Evolutionary conservation across 2,888 invertebrate species (phyloP).

Genomic region (Itoplectis maculator): DNA sequence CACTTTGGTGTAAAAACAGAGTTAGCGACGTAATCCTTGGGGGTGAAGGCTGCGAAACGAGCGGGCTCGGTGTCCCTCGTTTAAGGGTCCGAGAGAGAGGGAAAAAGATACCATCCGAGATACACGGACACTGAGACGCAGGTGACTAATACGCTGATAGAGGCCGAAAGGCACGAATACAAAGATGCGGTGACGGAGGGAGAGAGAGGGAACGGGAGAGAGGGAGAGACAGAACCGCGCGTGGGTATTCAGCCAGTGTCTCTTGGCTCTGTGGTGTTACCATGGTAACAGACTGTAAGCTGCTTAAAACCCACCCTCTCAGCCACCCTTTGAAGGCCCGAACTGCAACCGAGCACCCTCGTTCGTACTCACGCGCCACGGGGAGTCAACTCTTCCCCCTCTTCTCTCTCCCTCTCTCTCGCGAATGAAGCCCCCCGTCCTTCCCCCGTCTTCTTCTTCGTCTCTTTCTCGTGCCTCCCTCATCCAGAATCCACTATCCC

Average conservation of each 20-base stretch:
- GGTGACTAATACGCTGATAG: neutral
- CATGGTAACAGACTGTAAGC: conserved; percentile 84
- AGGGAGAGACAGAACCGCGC: conserved; percentile 26
- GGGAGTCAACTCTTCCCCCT: conserved; percentile 73
- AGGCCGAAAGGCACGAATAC: conserved; percentile 2
- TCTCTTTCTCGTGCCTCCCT: conserved; percentile 42
- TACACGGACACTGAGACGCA: conserved; percentile 13
- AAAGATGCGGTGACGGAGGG: neutral
- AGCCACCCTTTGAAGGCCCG: conserved; percentile 65
- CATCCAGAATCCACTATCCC: conserved; percentile 21
- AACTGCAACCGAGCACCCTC: conserved; percentile 53
- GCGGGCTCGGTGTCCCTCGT: conserved; percentile 61
- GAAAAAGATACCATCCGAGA: conserved; percentile 16
- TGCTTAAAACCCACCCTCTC: conserved; percentile 81
- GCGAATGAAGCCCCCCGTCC: conserved; percentile 33
- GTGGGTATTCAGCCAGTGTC: conserved; percentile 75
- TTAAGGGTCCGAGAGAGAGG: conserved; percentile 59
- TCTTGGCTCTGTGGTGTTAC: conserved; percentile 82
- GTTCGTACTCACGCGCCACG: conserved; percentile 70
- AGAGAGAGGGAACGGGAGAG: neutral
- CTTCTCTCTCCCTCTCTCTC: conserved; percentile 33
- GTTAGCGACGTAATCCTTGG: conserved; percentile 79
- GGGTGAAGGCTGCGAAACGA: conserved; percentile 24
- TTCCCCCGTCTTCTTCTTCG: conserved; percentile 45
- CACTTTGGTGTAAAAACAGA: conserved; percentile 79